Evolutionary conservation across 2,113 vertebrate genomes (phyloP), one percentile per base, ranked within the genome.

Genomic region (Blennius ocellaris): DNA sequence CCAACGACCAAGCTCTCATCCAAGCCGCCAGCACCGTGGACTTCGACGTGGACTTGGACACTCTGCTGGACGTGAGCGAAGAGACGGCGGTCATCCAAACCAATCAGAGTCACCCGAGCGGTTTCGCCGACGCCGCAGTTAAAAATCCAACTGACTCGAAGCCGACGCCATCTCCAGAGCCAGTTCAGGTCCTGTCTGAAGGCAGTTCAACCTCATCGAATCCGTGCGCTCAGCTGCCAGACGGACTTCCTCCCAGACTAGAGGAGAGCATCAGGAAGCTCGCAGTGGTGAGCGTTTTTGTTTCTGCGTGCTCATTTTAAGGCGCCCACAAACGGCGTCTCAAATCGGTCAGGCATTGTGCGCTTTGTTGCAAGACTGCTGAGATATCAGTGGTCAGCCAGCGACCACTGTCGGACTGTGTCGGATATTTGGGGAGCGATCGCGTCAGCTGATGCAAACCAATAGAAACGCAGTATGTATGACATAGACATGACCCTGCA

Each of bases 1-100:
- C 94, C 61, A 95, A 94, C 15, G 96, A 96, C 44, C 95, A 86
- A 0, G 93, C 96, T 37, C 91, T 97, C 14, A 95, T 97, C 6
- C 96, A 97, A 76, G 97, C 95, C 0, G 96, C 95, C 45, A 95
- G 91, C 1, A 93, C 94, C 6, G 91, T 95, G 83, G 96, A 97
- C 77, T 81, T 96, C 56, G 95, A 96, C 6, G 92, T 97, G 0
- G 96, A 98, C 61, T 86, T 96, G 61, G 97, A 97, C 65, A 89
- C 91, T 43, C 89, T 97, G 3, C 91, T 96, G 53, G 94, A 91
- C 0, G 95, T 70, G 63, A 87, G 64, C 6, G 87, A 89, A n/a
- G 83, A 72, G 17, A 54, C 50, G 8, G 65, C 53, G 0, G 70
- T 49, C 11, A 65, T 40, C 44, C 14, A 37, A 0, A 69, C 72